A percentile compares a stretch with the other conserved stretches of the same genome.
phyloP scores from a whole-genome alignment of 2,797 vertebrate genomes.

The Dallia pectoralis region DNA sequence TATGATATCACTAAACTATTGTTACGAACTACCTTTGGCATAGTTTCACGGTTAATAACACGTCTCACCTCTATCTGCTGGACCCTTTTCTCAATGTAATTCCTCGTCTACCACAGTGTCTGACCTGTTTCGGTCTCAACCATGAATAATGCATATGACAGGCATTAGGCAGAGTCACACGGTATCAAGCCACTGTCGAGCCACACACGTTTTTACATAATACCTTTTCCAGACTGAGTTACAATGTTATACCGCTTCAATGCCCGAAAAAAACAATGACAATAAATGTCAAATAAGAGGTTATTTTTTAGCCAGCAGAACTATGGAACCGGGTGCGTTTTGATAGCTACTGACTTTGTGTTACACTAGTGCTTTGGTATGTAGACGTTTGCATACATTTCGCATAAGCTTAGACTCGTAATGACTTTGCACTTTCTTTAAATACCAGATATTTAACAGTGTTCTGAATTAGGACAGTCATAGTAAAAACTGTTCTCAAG shows the following conservation, averaged over 20 bases:
- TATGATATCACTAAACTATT: too few relatives aligned
- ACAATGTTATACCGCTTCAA: conserved; percentile 14
- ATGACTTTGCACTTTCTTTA: too few relatives aligned
- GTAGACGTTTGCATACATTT: too few relatives aligned
- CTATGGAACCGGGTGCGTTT: neutral
- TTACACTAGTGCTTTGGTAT: too few relatives aligned
- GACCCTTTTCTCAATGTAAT: conserved; percentile 11
- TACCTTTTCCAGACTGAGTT: conserved; percentile 13
- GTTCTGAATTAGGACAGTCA: too few relatives aligned
- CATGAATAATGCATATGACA: conserved; percentile 34
- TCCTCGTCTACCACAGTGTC: conserved; percentile 8
- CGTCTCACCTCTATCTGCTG: conserved; percentile 1
- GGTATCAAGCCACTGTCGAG: conserved; percentile 3
- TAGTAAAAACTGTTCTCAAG: neutral
- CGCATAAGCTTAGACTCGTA: too few relatives aligned
- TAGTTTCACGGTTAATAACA: neutral
- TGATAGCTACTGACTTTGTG: too few relatives aligned
- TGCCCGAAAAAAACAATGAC: conserved; percentile 2
- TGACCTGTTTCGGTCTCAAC: conserved; percentile 27
- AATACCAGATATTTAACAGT: too few relatives aligned
- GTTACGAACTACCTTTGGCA: too few relatives aligned
- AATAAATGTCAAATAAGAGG: conserved; percentile 1
- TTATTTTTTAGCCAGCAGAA: conserved; percentile 5
- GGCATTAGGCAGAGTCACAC: conserved; percentile 8
- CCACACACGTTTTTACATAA: conserved; percentile 10